Conservation (phyloP, 2,797 vertebrate genomes). For the Lemur catta region DNA sequence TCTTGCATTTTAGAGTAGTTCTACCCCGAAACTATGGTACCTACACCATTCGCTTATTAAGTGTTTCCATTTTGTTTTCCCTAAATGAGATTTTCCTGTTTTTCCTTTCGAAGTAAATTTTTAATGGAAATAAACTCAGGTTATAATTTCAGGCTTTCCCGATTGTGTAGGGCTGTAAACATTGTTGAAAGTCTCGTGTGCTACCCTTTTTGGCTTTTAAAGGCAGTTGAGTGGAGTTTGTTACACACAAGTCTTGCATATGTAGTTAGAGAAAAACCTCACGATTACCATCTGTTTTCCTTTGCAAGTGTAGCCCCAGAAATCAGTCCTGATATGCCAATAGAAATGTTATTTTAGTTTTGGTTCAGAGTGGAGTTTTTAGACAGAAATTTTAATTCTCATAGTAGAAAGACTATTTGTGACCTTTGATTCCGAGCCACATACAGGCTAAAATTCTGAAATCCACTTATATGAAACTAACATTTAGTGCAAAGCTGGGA, state of each 20-base stretch:
- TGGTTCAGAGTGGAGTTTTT: background rate
- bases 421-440: background rate
- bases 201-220: background rate
- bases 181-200: background rate
- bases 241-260: background rate
- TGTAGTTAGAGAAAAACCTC: background rate
- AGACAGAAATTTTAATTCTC: background rate
- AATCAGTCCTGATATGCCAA: background rate
- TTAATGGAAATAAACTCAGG: background rate
- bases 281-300: background rate
- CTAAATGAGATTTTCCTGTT: background rate
- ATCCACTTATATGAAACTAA: background rate
- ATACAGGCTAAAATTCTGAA: background rate
- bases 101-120: background rate
- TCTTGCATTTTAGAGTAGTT: background rate
- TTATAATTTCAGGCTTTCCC: background rate
- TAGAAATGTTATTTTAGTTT: constrained; percentile 34
- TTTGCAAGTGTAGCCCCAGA: background rate
- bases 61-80: background rate
- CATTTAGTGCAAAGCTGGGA: background rate
- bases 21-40: background rate
- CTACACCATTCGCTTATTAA: background rate
- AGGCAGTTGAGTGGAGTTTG: background rate
- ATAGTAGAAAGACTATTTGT: background rate
- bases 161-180: background rate